A percentile compares a stretch with the other conserved stretches of the same genome.
Evolutionary conservation across 2,113 vertebrate species (phyloP).

Genomic region (Microtus richardsoni): DNA sequence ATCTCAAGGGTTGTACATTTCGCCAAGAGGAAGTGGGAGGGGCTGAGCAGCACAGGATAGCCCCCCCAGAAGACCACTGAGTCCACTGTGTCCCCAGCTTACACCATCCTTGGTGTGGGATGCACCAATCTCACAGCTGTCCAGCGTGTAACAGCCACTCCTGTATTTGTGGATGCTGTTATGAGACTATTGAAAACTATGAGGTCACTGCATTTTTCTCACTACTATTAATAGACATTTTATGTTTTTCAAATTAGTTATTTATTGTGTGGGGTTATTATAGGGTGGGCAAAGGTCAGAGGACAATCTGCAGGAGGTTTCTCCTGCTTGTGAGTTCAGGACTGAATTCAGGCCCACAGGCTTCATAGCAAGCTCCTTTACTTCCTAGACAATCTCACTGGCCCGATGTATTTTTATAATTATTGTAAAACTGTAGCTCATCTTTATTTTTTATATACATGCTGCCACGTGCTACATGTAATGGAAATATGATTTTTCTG

Average conservation of each 20-base stretch:
- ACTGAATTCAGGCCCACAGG: background rate
- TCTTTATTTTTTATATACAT: background rate
- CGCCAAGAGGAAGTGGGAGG: background rate
- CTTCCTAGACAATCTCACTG: background rate
- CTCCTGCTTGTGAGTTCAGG: background rate
- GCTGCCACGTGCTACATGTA: background rate
- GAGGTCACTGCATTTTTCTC: background rate
- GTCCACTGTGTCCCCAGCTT: background rate
- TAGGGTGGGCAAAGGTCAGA: background rate
- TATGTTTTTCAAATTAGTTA: background rate
- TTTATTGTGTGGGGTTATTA: too few relatives aligned
- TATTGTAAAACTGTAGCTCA: background rate
- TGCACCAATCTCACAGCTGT: background rate
- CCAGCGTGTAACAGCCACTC: background rate
- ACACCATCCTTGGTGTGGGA: background rate
- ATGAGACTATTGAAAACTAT: too few relatives aligned
- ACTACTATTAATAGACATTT: background rate
- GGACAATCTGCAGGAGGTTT: background rate
- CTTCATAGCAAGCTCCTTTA: background rate
- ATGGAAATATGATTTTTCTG: background rate
- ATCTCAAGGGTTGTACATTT: background rate
- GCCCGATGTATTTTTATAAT: background rate
- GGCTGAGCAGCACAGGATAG: background rate
- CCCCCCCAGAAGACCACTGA: too few relatives aligned
- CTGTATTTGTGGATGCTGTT: background rate